Evolutionary conservation across 2,113 vertebrate genomes (phyloP), one percentile per base, ranked within the genome.

Genomic region (Peromyscus polionotus): DNA sequence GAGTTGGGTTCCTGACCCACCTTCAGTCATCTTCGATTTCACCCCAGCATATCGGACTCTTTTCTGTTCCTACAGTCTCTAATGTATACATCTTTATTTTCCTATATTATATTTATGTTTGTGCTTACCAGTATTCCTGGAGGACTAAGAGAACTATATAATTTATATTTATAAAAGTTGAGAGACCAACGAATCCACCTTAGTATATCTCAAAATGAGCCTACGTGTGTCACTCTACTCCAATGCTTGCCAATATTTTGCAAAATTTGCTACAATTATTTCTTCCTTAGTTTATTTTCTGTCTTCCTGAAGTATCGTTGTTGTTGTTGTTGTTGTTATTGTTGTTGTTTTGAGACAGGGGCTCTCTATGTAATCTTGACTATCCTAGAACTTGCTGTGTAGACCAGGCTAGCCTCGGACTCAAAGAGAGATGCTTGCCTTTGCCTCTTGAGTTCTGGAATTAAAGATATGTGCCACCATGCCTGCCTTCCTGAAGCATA

Each of bases 151-250:
- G 36, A 72, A 72, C 42, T 57, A 45, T 92, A 76, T 72, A 73
- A 83, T 72, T 83, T 93, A n/a, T 33, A 39, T 86, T 90, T 97
- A 75, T 7, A 87, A 67, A 94, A 88, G 17, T 22, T 11, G n/a
- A 42, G 33, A 61, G 20, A 83, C 16, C 76, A 51, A 16, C 79
- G 73, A 89, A 48, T 45, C 12, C 31, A 89, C 7, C 16, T 57
- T 57, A 65, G 9, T n/a, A 16, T 31, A 63, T n/a, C 48, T 94
- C 45, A 59, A 26, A 75, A 28, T 80, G 16, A 90, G 45, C 72
- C 42, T 33, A 48, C 19, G 57, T n/a, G n/a, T 54, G 73, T 76
- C 88, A 36, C 75, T 83, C 91, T 73, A 63, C 10, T 84, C 59
- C 16, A 92, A 17, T 33, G 33, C n/a, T 91, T 61, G 70, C 1